Conservation (phyloP, 1,140 invertebrate genomes). For the Caenorhabditis tropicalis region DNA sequence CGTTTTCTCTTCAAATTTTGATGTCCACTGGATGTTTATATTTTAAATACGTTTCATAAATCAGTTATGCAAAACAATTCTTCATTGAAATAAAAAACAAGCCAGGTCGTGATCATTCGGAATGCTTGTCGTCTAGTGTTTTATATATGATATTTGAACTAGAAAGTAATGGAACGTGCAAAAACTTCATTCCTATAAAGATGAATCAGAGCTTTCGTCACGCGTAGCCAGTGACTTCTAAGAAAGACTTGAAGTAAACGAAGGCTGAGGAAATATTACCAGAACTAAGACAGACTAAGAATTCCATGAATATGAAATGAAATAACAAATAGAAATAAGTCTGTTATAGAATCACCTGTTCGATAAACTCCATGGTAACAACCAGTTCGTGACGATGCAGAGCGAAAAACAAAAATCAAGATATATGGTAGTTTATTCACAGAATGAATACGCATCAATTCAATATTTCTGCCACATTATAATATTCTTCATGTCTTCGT, state of each 20-base stretch:
- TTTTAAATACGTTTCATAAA: background rate
- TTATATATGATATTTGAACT: no score
- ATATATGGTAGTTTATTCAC: background rate
- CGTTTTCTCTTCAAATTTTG: background rate
- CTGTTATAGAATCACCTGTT: background rate
- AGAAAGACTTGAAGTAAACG: background rate
- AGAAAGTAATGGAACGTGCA: background rate
- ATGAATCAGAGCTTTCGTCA: background rate
- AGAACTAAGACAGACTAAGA: background rate
- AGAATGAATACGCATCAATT: background rate
- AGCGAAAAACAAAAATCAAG: background rate
- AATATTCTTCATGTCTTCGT: constrained; percentile 16
- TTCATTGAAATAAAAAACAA: no score
- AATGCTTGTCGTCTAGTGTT: no score
- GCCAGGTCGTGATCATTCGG: no score
- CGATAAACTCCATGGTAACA: background rate
- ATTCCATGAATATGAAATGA: background rate
- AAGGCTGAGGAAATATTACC: background rate
- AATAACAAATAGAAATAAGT: background rate
- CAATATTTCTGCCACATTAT: constrained; percentile 6
- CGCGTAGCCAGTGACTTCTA: background rate
- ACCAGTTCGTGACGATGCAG: background rate
- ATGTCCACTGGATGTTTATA: background rate
- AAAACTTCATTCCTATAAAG: background rate
- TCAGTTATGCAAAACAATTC: no score